Conservation (phyloP, 2,888 invertebrate genomes). For the Marronus borbonicus region DNA sequence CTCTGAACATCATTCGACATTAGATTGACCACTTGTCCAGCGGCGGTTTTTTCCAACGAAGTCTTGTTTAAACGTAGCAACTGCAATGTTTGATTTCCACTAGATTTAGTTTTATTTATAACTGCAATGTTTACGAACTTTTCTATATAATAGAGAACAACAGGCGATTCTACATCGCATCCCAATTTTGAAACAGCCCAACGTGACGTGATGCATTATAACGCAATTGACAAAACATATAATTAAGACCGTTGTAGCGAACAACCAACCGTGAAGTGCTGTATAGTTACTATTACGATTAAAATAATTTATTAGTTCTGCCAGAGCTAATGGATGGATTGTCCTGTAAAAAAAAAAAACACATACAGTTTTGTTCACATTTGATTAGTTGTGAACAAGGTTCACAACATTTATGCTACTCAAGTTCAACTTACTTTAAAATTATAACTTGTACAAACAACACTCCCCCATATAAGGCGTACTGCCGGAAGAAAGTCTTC, state of each 20-base stretch:
- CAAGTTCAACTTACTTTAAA: conserved; percentile 71
- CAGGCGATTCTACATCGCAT: conserved; percentile 85
- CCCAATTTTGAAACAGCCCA: conserved; percentile 78
- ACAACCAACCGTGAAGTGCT: conserved; percentile 77
- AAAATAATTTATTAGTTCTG: conserved; percentile 78
- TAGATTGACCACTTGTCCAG: conserved; percentile 88
- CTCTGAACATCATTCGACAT: conserved; percentile 89
- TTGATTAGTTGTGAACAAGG: too few relatives aligned
- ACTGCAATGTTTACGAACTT: conserved; percentile 70
- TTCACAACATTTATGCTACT: neutral
- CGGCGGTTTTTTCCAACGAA: conserved; percentile 85
- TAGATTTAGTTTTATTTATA: neutral
- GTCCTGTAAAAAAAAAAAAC: conserved; percentile 70
- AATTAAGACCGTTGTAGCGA: conserved; percentile 76
- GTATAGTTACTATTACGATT: conserved; percentile 72
- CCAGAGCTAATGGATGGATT: conserved; percentile 75
- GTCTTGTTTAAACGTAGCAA: conserved; percentile 76
- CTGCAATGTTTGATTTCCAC: conserved; percentile 35
- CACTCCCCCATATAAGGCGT: conserved; percentile 75
- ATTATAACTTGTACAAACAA: conserved; percentile 74
- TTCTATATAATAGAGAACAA: conserved; percentile 87
- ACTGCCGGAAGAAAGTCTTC: conserved; percentile 76
- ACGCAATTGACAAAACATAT: conserved; percentile 75
- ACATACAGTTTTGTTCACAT: neutral
- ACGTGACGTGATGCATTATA: conserved; percentile 77